Conservation (phyloP, 1,140 invertebrate species). For the Brachionus sp. region DNA sequence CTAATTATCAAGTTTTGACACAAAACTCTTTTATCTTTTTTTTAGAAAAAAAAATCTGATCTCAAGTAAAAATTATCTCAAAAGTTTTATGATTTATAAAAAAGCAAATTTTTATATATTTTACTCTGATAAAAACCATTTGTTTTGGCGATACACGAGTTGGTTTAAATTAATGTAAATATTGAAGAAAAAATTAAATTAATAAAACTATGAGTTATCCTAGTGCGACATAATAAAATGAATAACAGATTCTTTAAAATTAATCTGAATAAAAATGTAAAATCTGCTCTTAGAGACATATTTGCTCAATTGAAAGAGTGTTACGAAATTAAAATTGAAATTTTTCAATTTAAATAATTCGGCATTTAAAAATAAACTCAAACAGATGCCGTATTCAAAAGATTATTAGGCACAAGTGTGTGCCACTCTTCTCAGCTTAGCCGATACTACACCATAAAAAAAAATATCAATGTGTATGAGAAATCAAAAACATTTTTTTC, state of each 20-base stretch:
- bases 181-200: not conserved
- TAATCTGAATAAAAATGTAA: not conserved
- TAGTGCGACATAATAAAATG: not conserved
- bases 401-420: not conserved
- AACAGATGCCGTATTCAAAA: not conserved
- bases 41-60: not conserved
- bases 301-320: not conserved
- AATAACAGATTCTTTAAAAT: not conserved
- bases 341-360: not conserved
- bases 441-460: not conserved
- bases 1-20: not conserved
- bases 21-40: not conserved
- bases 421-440: not conserved
- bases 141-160: not conserved
- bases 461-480: not conserved
- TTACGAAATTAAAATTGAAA: not conserved
- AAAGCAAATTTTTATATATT: not conserved
- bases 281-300: not conserved
- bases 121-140: not conserved
- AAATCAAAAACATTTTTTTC: not conserved
- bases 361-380: constrained; percentile 1
- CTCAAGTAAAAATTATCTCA: not conserved
- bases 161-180: not conserved
- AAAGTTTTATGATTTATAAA: not conserved
- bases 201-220: not conserved